A percentile compares a stretch with the other conserved stretches of the same genome.
Evolutionary conservation across 2,797 vertebrate genomes (phyloP).

Genomic region (Pogoniulus pusillus): DNA sequence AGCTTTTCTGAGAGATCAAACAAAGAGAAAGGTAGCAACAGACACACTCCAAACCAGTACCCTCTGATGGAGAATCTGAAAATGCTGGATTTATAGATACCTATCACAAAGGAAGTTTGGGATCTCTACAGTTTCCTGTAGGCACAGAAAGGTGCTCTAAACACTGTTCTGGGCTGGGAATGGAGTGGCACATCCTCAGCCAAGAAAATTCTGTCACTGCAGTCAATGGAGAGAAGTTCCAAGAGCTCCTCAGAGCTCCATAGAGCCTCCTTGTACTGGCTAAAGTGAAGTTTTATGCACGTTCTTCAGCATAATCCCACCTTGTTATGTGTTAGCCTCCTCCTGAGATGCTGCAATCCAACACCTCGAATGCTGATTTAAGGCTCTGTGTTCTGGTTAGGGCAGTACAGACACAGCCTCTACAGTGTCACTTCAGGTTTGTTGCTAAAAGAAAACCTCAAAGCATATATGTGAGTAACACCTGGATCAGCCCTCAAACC

Average conservation of each 20-base stretch:
- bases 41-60: background rate
- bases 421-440: background rate
- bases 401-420: too few species aligned
- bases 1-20: background rate
- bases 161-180: rapidly evolving
- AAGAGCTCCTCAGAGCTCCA: background rate
- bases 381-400: background rate
- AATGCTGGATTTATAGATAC: background rate
- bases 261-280: background rate
- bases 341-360: background rate
- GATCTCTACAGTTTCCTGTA: background rate
- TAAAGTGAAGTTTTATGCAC: background rate
- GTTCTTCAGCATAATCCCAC: rapidly evolving
- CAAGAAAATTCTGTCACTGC: background rate
- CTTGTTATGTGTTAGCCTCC: background rate
- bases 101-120: background rate
- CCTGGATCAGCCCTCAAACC: background rate
- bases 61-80: background rate
- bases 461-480: background rate
- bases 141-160: background rate
- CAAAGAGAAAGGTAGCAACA: background rate
- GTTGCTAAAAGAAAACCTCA: background rate
- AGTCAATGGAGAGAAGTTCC: background rate
- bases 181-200: rapidly evolving
- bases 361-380: background rate